A percentile compares a stretch with the other conserved stretches of the same genome.
phyloP scores from a whole-genome alignment of 2,113 vertebrate genomes.

The Corvus cornix region DNA sequence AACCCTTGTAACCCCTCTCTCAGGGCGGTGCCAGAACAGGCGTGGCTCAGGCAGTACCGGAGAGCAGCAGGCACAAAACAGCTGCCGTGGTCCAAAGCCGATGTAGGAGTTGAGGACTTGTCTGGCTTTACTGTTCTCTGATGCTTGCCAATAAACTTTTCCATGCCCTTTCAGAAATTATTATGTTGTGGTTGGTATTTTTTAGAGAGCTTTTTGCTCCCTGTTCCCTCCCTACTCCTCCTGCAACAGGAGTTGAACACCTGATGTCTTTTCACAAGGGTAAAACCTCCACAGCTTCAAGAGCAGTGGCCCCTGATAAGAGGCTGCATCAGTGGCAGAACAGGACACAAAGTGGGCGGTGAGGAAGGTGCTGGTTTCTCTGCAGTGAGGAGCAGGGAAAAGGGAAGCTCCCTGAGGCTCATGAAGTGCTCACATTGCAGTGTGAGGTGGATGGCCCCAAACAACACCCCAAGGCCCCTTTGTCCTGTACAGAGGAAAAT shows the following conservation, averaged over 20 bases:
- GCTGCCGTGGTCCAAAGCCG: fast-evolving
- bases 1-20: fast-evolving
- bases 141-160: background rate
- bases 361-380: background rate
- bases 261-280: background rate
- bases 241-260: background rate
- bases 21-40: fast-evolving
- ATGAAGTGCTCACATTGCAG: fast-evolving
- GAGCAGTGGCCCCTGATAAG: fast-evolving
- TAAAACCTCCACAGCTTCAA: background rate
- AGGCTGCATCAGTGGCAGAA: background rate
- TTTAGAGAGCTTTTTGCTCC: background rate
- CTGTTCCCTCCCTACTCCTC: background rate
- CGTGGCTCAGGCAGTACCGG: fast-evolving
- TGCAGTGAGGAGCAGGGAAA: background rate
- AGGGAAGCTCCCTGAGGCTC: background rate
- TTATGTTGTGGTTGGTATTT: background rate
- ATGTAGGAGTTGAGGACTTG: fast-evolving
- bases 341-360: background rate
- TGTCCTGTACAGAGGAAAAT: background rate
- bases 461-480: background rate
- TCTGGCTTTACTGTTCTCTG: background rate
- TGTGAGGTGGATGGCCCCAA: fast-evolving
- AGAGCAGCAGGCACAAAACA: background rate
- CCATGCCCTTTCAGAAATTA: background rate